Conservation (phyloP, 2,888 invertebrate genomes). For the Silvanus unidentatus region DNA sequence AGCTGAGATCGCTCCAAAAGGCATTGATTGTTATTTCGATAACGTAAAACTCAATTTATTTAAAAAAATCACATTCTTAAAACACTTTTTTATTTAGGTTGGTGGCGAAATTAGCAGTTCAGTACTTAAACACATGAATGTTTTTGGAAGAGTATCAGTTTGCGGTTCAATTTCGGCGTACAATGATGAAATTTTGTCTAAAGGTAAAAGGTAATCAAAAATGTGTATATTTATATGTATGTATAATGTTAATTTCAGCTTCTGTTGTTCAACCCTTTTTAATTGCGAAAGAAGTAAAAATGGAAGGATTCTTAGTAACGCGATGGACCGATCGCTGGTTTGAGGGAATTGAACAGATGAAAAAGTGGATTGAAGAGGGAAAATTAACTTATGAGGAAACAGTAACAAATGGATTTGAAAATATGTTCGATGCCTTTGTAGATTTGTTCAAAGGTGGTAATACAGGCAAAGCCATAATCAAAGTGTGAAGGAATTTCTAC, state of each 20-base stretch:
- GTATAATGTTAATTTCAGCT: too few species aligned
- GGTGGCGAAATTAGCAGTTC: constrained; percentile 65
- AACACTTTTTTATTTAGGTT: constrained; percentile 46
- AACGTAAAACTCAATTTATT: constrained; percentile 53
- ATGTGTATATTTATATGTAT: too few species aligned
- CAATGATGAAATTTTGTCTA: constrained; percentile 44
- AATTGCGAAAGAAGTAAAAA: constrained; percentile 21
- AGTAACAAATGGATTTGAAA: constrained; percentile 58
- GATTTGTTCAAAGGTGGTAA: constrained; percentile 31
- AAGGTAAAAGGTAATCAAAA: too few species aligned
- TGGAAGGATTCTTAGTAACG: constrained; percentile 29
- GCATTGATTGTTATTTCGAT: constrained; percentile 72
- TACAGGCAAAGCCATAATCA: constrained; percentile 32
- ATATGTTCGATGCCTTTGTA: constrained; percentile 29
- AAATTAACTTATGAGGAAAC: constrained; percentile 67
- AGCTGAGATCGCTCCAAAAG: constrained; percentile 59
- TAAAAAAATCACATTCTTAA: constrained; percentile 3
- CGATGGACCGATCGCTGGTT: constrained; percentile 49
- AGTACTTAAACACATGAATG: constrained; percentile 61
- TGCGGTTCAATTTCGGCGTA: constrained; percentile 68
- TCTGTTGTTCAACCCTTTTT: too few species aligned
- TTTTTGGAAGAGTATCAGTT: constrained; percentile 59
- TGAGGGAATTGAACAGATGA: constrained; percentile 59
- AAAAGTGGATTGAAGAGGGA: constrained; percentile 60
- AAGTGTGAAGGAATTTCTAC: too few species aligned